A percentile compares a stretch with the other conserved stretches of the same genome.
These are phyloP conservation scores for Parazoanthus atlanticus DNA, from an alignment of 92 coral and sea anemone genomes.

Conservation along the genomic window DNA sequence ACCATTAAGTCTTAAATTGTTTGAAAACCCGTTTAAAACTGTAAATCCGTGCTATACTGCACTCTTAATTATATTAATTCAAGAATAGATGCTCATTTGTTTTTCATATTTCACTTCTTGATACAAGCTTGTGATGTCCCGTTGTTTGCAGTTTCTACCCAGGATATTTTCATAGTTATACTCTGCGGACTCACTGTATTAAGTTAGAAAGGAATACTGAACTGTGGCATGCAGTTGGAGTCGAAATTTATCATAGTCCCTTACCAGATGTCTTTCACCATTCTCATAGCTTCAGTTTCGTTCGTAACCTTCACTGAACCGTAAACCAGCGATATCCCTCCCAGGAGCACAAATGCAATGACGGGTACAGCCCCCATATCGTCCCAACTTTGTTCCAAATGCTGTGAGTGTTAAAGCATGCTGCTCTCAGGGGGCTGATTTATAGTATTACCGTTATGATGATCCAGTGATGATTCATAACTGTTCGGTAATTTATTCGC, in stretches of 20 bases:
- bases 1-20: not conserved
- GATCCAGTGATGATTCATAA: conserved; percentile 30
- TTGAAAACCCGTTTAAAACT: not conserved
- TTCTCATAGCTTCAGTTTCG: conserved; percentile 30
- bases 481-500: conserved; percentile 11
- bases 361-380: not conserved
- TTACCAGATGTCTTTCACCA: conserved; percentile 40
- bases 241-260: not conserved
- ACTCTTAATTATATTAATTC: not conserved
- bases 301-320: conserved; percentile 31
- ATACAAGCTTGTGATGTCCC: not conserved
- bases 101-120: not conserved
- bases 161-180: not conserved
- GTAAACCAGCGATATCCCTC: not conserved
- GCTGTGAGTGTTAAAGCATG: not conserved
- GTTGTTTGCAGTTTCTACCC: not conserved
- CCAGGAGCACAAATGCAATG: not conserved
- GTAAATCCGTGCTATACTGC: not conserved
- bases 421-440: not conserved
- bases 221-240: not conserved
- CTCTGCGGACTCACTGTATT: not conserved
- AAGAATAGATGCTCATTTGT: not conserved
- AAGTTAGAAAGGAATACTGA: not conserved
- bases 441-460: not conserved
- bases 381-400: not conserved